Conservation (phyloP, 1,140 invertebrate genomes). For the Chionoecetes opilio region DNA sequence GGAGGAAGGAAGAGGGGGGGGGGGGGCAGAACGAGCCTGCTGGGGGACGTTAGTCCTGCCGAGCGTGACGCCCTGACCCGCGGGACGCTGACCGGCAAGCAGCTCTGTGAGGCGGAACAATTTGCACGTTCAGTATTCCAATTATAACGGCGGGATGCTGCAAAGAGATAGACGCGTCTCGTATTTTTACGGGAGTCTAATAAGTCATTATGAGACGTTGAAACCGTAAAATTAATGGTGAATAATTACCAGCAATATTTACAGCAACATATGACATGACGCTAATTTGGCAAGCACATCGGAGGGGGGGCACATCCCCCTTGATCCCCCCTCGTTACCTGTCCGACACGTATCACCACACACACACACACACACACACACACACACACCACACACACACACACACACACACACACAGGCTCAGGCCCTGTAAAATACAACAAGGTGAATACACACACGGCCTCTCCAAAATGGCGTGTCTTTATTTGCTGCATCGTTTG, state of each 20-base stretch:
- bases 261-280: neutral
- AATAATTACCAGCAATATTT: slow-evolving; percentile 9
- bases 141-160: neutral
- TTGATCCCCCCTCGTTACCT: too few species aligned
- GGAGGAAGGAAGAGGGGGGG: too few species aligned
- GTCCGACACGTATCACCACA: too few species aligned
- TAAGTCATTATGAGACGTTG: neutral
- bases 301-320: too few species aligned
- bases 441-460: too few species aligned
- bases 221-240: neutral
- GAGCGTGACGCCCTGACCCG: neutral
- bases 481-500: too few species aligned
- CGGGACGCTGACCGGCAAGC: neutral
- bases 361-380: slow-evolving; percentile 27
- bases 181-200: neutral
- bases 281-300: too few species aligned
- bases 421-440: too few species aligned
- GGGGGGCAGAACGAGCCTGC: too few species aligned
- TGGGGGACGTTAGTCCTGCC: neutral
- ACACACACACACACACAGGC: too few species aligned
- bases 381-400: slow-evolving; percentile 2
- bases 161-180: neutral
- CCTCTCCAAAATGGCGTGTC: too few species aligned
- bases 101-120: neutral
- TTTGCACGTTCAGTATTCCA: slow-evolving; percentile 8